These are phyloP conservation scores for Drosophila micromelanica DNA, from an alignment of 1,140 invertebrate species.

Conservation along the genomic window DNA sequence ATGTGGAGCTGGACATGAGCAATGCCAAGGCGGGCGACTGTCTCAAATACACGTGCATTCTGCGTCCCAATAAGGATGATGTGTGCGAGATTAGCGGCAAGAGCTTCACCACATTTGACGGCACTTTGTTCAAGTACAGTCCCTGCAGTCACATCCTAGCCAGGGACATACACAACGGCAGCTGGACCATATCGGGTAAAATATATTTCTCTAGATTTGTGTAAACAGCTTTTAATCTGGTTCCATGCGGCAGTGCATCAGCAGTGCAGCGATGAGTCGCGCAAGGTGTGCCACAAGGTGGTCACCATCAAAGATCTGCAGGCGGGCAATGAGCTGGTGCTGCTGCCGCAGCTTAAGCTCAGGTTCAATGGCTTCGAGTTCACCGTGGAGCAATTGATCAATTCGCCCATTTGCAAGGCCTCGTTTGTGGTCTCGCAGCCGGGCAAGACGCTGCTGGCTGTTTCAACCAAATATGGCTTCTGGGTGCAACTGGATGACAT, in stretches of 20 bases:
- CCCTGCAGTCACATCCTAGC: conserved; percentile 92
- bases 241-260: conserved; percentile 62
- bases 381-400: conserved; percentile 88
- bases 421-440: conserved; percentile 88
- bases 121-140: conserved; percentile 90
- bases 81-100: conserved; percentile 90
- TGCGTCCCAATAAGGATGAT: conserved; percentile 86
- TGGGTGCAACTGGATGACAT: conserved; percentile 89
- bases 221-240: background rate
- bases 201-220: conserved; percentile 1
- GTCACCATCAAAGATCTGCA: conserved; percentile 84
- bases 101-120: conserved; percentile 92
- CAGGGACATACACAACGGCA: conserved; percentile 87
- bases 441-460: conserved; percentile 88
- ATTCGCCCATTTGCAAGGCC: conserved; percentile 86
- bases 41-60: conserved; percentile 86
- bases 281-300: conserved; percentile 87
- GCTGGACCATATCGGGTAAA: conserved; percentile 88
- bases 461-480: conserved; percentile 89
- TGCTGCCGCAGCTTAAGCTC: conserved; percentile 87
- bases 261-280: conserved; percentile 69
- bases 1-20: conserved; percentile 84
- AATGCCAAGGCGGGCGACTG: conserved; percentile 81
- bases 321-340: conserved; percentile 63
- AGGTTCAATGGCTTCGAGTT: conserved; percentile 88